Base-by-base conservation (phyloP, 2,797 vertebrate species). In the Fratercula arctica region DNA sequence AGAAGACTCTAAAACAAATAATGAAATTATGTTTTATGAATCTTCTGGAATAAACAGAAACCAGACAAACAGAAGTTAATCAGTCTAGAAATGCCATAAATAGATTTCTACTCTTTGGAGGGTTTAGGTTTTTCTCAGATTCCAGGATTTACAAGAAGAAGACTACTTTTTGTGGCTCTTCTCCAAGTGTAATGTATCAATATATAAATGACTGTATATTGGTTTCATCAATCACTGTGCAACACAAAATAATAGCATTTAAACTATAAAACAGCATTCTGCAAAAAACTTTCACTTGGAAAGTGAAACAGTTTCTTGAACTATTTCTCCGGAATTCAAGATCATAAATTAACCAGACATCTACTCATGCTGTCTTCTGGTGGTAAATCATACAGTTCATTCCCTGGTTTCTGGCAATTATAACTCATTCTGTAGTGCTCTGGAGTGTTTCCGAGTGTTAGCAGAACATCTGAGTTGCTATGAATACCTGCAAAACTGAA, bases 301-400 rank as follows among this genome's bases (percentile, higher is more conserved):
- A 81, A 70, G 6, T 33, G 33, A 85, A 86, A 78, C 16, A 66
- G 60, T 84, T 90, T 94, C 78, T 88, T 94, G 76, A 90, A 81
- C 50, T 77, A 37, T 63, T 91, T 97, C 64, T 94, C 33, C 37
- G 78, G 95, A 96, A 68, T 98, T 96, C 51, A 91, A 98, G 93
- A 61, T 97, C 98, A 66, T 97, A 98, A 90, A 95, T 98, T 96
- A 98, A 91, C 39, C 78, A 73, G 37, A 96, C 87, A 12, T 95
- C 94, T 41, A 98, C 96, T 98, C 97, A 98, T 41, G 96, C 97
- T 98, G 98, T 98, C 68, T 97, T 93, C 83, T 85, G 13, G 98
- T 98, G 83, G 95, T 98, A 85, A 98, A 99, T 10, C 86, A 94
- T 57, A 97, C 96, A 13, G 97, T 96, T 98, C 95, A 98, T 94